These are phyloP conservation scores for Charadrius vociferus DNA, from an alignment of 2,113 vertebrate genomes.

Conservation along the genomic window DNA sequence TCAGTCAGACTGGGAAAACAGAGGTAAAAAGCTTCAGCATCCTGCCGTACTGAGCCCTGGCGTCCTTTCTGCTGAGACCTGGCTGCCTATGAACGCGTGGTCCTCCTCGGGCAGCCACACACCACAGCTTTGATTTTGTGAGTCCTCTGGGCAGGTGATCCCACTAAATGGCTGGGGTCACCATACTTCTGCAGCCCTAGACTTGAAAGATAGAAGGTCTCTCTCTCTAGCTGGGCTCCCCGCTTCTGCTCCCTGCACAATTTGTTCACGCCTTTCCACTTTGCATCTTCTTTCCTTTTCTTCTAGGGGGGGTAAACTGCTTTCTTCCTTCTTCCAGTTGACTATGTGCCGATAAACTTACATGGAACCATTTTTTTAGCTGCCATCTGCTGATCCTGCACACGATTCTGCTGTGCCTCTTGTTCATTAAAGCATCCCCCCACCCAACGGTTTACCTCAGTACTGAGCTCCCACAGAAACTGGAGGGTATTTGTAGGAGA, in stretches of 20 bases:
- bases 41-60: fast-evolving
- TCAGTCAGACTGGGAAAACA: not conserved
- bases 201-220: not conserved
- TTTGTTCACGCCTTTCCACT: not conserved
- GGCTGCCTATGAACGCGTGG: not conserved
- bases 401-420: not conserved
- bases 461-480: not conserved
- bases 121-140: not conserved
- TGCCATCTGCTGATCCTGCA: not conserved
- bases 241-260: not conserved
- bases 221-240: not conserved
- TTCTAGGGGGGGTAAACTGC: not conserved
- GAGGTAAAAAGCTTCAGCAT: not conserved
- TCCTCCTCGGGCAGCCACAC: not conserved
- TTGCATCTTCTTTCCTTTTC: not conserved
- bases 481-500: not conserved
- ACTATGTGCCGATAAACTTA: not conserved
- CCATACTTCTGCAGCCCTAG: not conserved
- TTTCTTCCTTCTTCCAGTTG: not conserved
- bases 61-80: not conserved
- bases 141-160: not conserved
- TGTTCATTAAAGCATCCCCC: not conserved
- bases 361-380: not conserved
- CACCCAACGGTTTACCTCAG: not conserved
- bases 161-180: not conserved